Evolutionary conservation across 2,797 vertebrate genomes (phyloP).

Genomic region (Cottoperca gobio): DNA sequence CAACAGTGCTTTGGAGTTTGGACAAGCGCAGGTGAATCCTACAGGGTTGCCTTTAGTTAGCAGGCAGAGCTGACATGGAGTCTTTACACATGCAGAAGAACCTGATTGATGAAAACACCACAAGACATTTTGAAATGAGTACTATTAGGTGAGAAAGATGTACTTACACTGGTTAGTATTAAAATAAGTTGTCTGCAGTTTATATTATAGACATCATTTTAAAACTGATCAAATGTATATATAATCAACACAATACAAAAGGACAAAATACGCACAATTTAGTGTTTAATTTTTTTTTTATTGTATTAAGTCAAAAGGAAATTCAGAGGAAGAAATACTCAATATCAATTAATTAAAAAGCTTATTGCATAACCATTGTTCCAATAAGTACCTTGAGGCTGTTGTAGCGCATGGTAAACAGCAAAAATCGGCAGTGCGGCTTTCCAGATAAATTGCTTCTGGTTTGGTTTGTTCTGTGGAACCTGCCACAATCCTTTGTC

Average conservation of each 20-base stretch:
- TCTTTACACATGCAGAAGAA: slow-evolving; percentile 79
- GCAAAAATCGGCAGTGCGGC: slow-evolving; percentile 75
- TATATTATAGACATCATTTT: background rate
- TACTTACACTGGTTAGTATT: background rate
- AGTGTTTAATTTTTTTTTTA: background rate
- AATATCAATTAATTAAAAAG: background rate
- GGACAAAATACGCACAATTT: background rate
- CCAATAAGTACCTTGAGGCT: slow-evolving; percentile 80
- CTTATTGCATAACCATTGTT: background rate
- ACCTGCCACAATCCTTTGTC: slow-evolving; percentile 79
- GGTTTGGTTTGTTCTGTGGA: slow-evolving; percentile 63
- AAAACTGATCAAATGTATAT: background rate
- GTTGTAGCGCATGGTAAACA: slow-evolving; percentile 85
- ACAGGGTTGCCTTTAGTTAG: slow-evolving; percentile 82
- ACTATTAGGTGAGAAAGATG: background rate
- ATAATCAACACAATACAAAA: no score
- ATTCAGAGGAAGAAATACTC: background rate
- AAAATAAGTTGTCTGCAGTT: background rate
- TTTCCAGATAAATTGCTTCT: slow-evolving; percentile 77
- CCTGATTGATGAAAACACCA: slow-evolving; percentile 46
- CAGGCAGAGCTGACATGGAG: slow-evolving; percentile 88
- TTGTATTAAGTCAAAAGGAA: background rate
- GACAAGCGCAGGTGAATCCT: slow-evolving; percentile 90
- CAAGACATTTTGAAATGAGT: background rate
- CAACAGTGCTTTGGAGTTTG: slow-evolving; percentile 83